phyloP scores from a whole-genome alignment of 2,113 vertebrate genomes.

The Zeus faber region DNA sequence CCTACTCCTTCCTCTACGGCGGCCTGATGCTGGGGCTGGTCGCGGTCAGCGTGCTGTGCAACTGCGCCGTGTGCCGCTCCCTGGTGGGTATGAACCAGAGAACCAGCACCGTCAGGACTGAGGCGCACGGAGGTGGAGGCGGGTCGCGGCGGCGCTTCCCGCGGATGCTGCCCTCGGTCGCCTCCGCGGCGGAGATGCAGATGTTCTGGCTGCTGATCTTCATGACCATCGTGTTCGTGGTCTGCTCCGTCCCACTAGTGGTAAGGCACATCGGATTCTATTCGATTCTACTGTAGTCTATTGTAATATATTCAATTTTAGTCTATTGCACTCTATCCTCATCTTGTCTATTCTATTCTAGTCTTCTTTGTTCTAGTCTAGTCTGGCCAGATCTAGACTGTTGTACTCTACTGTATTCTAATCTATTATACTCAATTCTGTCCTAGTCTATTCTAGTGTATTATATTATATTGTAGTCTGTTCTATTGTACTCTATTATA shows the following conservation, averaged over 20 bases:
- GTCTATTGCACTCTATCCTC: not conserved
- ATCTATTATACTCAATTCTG: not conserved
- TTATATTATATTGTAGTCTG: not conserved
- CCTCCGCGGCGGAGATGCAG: slow-evolving; percentile 77
- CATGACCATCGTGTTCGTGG: slow-evolving; percentile 79
- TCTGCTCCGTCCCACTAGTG: slow-evolving; percentile 80
- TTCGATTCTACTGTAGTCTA: no score
- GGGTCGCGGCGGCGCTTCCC: slow-evolving; percentile 69
- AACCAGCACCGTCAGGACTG: slow-evolving; percentile 61
- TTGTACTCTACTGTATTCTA: not conserved
- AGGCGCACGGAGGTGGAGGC: slow-evolving; percentile 52
- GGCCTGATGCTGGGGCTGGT: slow-evolving; percentile 75
- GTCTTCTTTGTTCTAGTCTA: no score
- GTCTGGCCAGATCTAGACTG: no score
- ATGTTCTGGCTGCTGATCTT: slow-evolving; percentile 79
- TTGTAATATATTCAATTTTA: not conserved
- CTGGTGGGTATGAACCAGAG: slow-evolving; percentile 78
- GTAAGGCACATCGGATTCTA: no score
- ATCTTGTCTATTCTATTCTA: not conserved
- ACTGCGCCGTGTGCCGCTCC: slow-evolving; percentile 74
- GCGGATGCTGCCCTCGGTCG: slow-evolving; percentile 52
- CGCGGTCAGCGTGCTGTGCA: slow-evolving; percentile 72
- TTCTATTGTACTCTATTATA: no score
- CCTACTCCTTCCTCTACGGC: slow-evolving; percentile 76
- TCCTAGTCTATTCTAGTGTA: not conserved